Percentiles rank a stretch among this genome's conserved stretches.
phyloP scores from a whole-genome alignment of 2,888 invertebrate genomes.

The Allophyes oxyacanthae region DNA sequence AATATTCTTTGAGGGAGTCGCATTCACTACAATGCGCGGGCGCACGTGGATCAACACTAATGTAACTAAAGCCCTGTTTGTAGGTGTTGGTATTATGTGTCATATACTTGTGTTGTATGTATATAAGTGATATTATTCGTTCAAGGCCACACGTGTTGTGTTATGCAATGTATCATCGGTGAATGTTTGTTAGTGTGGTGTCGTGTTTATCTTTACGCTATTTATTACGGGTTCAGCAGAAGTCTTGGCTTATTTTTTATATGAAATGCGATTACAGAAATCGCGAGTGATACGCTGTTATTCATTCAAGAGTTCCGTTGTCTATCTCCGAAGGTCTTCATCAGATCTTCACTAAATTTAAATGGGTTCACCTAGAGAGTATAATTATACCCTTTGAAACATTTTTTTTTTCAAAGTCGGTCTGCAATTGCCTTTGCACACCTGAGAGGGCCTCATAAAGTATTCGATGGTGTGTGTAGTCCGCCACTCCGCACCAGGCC shows the following conservation, averaged over 20 bases:
- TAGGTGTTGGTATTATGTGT: background rate
- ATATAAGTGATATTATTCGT: constrained; percentile 39
- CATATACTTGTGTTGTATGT: constrained; percentile 13
- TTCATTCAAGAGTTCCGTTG: too few species aligned
- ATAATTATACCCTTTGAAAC: too few species aligned
- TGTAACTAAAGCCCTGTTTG: constrained; percentile 14
- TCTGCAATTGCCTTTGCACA: too few species aligned
- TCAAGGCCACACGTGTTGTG: constrained; percentile 54
- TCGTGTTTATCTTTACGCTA: constrained; percentile 10
- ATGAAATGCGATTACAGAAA: too few species aligned
- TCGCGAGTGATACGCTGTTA: too few species aligned
- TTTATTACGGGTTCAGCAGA: constrained; percentile 10
- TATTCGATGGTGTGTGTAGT: too few species aligned
- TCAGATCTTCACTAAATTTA: too few species aligned
- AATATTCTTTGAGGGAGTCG: constrained; percentile 13
- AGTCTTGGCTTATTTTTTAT: background rate
- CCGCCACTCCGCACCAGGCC: too few species aligned
- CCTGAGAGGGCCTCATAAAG: too few species aligned
- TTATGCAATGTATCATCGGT: constrained; percentile 47
- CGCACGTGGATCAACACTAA: constrained; percentile 35
- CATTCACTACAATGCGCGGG: constrained; percentile 4
- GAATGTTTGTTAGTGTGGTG: constrained; percentile 18
- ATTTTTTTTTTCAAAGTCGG: too few species aligned
- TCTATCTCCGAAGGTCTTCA: too few species aligned
- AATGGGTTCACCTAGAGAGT: too few species aligned